phyloP scores from a whole-genome alignment of 2,797 vertebrate species.

The Malacoctenus gilli region DNA sequence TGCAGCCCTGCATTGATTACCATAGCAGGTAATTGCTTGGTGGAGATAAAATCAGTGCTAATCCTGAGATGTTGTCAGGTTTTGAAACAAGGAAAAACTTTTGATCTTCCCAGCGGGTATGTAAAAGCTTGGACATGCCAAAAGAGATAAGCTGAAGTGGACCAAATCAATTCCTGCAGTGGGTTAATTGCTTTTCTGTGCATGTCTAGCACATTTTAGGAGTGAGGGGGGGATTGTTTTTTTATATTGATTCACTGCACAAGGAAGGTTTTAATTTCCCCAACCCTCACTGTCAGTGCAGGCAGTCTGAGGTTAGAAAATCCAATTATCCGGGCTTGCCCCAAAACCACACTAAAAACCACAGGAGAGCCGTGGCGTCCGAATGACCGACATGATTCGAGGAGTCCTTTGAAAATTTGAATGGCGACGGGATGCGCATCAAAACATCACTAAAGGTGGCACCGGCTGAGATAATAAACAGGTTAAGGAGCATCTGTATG shows the following conservation, averaged over 20 bases:
- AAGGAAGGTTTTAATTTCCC: slow-evolving; percentile 70
- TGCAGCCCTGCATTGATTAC: slow-evolving; percentile 71
- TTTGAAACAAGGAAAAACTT: slow-evolving; percentile 62
- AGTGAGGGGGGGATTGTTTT: slow-evolving; percentile 55
- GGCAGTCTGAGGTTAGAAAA: slow-evolving; percentile 59
- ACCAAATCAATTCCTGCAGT: slow-evolving; percentile 71
- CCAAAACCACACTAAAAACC: slow-evolving; percentile 41
- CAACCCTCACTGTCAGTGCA: slow-evolving; percentile 40
- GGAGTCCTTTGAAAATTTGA: slow-evolving; percentile 42
- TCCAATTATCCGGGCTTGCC: slow-evolving; percentile 55
- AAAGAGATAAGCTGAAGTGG: slow-evolving; percentile 69
- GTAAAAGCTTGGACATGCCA: slow-evolving; percentile 60
- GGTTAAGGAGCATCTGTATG: slow-evolving; percentile 16
- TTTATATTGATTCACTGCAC: slow-evolving; percentile 69
- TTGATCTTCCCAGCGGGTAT: slow-evolving; percentile 59
- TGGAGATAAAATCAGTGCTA: slow-evolving; percentile 70
- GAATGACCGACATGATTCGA: slow-evolving; percentile 61
- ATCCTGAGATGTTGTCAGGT: slow-evolving; percentile 65
- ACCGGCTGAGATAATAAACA: slow-evolving; percentile 42
- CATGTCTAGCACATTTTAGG: slow-evolving; percentile 66
- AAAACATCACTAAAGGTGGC: slow-evolving; percentile 55
- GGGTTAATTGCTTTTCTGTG: slow-evolving; percentile 74
- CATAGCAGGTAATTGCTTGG: slow-evolving; percentile 73
- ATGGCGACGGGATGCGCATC: slow-evolving; percentile 57
- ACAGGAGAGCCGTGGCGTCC: slow-evolving; percentile 38